phyloP scores from a whole-genome alignment of 1,140 invertebrate genomes.

The Drosophila ananassae region DNA sequence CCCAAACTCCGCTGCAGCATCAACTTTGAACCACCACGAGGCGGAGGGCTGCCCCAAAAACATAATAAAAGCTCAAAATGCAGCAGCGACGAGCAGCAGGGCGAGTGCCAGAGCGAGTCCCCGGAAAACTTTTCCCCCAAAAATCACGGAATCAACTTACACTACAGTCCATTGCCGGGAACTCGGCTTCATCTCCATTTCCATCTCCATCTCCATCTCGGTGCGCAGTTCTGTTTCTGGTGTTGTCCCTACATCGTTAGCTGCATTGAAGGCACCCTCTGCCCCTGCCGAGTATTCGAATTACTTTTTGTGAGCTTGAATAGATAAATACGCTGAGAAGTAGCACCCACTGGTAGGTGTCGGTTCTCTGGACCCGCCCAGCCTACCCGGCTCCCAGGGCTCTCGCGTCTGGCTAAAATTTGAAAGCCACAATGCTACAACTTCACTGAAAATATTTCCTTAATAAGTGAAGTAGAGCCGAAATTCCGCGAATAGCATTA shows the following conservation, averaged over 20 bases:
- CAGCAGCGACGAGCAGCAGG: slow-evolving; percentile 29
- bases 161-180: slow-evolving; percentile 65
- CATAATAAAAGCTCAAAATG: slow-evolving; percentile 80
- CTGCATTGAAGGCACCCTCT: slow-evolving; percentile 65
- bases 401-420: slow-evolving; percentile 57
- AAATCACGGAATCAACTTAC: slow-evolving; percentile 79
- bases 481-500: too few species aligned
- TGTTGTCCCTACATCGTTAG: slow-evolving; percentile 77
- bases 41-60: slow-evolving; percentile 43
- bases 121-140: slow-evolving; percentile 62
- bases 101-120: slow-evolving; percentile 29
- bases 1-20: slow-evolving; percentile 55
- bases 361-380: slow-evolving; percentile 21
- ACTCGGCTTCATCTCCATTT: slow-evolving; percentile 34
- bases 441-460: slow-evolving; percentile 21
- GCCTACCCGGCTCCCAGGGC: slow-evolving; percentile 22
- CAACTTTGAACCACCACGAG: slow-evolving; percentile 71
- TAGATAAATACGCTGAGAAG: slow-evolving; percentile 76
- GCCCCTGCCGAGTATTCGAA: slow-evolving; percentile 42
- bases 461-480: background rate
- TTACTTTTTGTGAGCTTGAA: slow-evolving; percentile 79
- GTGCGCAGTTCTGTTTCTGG: slow-evolving; percentile 44
- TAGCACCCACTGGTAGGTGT: slow-evolving; percentile 50
- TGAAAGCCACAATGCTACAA: slow-evolving; percentile 74
- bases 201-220: slow-evolving; percentile 26